Percentiles rank a stretch among this genome's conserved stretches.
Conservation (phyloP, 2,888 invertebrate species). For the Lochmaea crataegi region DNA sequence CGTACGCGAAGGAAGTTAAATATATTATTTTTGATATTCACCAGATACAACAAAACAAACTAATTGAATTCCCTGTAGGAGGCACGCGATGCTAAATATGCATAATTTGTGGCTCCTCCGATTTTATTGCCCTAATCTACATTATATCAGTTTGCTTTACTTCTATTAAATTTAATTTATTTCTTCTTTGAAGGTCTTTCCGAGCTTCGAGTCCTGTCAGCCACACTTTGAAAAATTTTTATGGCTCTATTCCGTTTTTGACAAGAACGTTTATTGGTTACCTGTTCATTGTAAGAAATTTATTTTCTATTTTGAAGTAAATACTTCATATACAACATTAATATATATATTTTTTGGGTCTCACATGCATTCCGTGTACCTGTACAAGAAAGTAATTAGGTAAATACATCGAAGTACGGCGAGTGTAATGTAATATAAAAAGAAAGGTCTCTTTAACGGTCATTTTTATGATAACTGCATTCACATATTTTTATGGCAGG, state of each 20-base stretch:
- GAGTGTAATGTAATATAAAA: slow-evolving; percentile 14
- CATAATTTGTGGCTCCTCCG: slow-evolving; percentile 61
- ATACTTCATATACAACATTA: no score
- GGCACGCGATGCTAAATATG: slow-evolving; percentile 63
- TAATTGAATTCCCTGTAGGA: slow-evolving; percentile 63
- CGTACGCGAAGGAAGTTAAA: slow-evolving; percentile 54
- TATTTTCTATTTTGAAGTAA: not conserved
- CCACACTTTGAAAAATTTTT: slow-evolving; percentile 29
- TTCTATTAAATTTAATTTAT: slow-evolving; percentile 53
- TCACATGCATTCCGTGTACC: no score
- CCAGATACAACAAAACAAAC: slow-evolving; percentile 60
- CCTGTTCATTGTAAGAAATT: not conserved
- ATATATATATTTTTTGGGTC: no score
- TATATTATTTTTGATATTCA: slow-evolving; percentile 64
- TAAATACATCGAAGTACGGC: not conserved
- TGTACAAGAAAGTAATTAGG: no score
- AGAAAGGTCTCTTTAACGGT: slow-evolving; percentile 9
- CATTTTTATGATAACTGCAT: slow-evolving; percentile 41
- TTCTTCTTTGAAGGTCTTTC: slow-evolving; percentile 32
- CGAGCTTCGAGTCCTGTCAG: slow-evolving; percentile 22
- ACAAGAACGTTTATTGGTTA: not conserved
- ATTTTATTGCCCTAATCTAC: slow-evolving; percentile 57
- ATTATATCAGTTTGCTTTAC: slow-evolving; percentile 55
- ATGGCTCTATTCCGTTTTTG: slow-evolving; percentile 22
- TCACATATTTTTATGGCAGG: slow-evolving; percentile 47